Percentiles rank a stretch among this genome's conserved stretches.
Evolutionary conservation across 2,888 invertebrate species (phyloP).

Genomic region (Erpobdella octoculata): DNA sequence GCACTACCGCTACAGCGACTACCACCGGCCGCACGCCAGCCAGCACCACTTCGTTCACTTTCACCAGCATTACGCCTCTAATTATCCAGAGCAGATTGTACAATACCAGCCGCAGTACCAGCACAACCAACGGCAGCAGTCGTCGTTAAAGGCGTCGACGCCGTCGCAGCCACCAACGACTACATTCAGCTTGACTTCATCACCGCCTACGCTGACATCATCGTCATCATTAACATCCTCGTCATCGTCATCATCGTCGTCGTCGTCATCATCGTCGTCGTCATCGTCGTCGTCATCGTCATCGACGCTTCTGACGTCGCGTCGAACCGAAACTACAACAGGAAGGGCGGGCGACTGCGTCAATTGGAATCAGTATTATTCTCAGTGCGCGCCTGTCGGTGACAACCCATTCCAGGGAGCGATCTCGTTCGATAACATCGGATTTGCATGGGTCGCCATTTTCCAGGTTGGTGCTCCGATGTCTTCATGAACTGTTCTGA

Average conservation of each 20-base stretch:
- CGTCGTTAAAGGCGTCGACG: background rate
- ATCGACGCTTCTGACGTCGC: background rate
- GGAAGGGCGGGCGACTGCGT: slow-evolving; percentile 62
- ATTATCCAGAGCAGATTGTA: background rate
- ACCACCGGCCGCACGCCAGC: background rate
- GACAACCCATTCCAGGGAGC: slow-evolving; percentile 97
- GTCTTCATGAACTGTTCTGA: background rate
- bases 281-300: slow-evolving; percentile 8
- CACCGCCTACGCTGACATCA: background rate
- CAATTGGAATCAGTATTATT: slow-evolving; percentile 98
- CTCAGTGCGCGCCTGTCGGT: slow-evolving; percentile 80
- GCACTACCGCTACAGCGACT: background rate
- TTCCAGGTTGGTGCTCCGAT: slow-evolving; percentile 73
- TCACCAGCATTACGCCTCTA: background rate
- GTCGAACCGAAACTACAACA: too few relatives aligned
- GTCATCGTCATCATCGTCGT: background rate
- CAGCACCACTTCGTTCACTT: background rate
- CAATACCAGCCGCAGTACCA: background rate
- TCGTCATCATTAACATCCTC: background rate
- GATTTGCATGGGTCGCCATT: slow-evolving; percentile 98
- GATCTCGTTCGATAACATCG: slow-evolving; percentile 98
- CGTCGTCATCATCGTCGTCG: background rate
- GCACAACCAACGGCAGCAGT: background rate
- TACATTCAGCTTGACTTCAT: background rate
- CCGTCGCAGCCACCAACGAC: background rate